A percentile compares a stretch with the other conserved stretches of the same genome.
phyloP scores from a whole-genome alignment of 2,797 vertebrate species.

The Smutsia gigantea region DNA sequence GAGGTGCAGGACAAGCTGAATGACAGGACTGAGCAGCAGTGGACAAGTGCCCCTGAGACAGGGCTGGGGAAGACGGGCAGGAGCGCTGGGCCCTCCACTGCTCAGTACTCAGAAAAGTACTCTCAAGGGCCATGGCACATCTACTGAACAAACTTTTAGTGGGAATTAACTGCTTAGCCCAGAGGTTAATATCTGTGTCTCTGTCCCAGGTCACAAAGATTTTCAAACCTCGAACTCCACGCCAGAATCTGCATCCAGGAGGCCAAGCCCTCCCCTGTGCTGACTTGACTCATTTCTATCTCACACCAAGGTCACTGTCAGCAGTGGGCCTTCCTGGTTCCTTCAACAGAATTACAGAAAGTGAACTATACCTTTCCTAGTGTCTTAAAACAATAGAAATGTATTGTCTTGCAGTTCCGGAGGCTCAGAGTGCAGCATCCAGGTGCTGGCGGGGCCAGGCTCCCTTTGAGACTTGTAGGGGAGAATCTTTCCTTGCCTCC shows the following conservation, averaged over 20 bases:
- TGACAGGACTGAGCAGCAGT: neutral
- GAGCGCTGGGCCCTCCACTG: rapidly evolving
- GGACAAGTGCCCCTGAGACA: neutral
- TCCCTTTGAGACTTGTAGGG: too few relatives aligned
- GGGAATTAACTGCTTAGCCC: neutral
- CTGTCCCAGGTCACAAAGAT: neutral
- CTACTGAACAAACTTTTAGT: neutral
- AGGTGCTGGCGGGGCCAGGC: neutral
- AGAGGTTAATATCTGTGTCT: neutral
- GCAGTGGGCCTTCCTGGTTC: neutral
- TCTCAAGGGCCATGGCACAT: neutral
- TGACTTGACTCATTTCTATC: neutral
- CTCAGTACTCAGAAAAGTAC: neutral
- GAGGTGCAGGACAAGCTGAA: neutral
- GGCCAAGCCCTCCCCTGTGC: neutral
- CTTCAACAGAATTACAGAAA: neutral
- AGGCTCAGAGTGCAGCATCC: neutral
- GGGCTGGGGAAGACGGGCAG: neutral
- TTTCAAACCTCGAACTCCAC: neutral
- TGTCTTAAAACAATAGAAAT: neutral
- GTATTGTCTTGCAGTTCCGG: neutral
- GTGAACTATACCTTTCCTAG: neutral
- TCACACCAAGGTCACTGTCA: rapidly evolving
- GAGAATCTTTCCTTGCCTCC: neutral
- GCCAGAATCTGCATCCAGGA: neutral